These are phyloP conservation scores for Euleptes europaea DNA, from an alignment of 2,113 vertebrate species.

Conservation along the genomic window DNA sequence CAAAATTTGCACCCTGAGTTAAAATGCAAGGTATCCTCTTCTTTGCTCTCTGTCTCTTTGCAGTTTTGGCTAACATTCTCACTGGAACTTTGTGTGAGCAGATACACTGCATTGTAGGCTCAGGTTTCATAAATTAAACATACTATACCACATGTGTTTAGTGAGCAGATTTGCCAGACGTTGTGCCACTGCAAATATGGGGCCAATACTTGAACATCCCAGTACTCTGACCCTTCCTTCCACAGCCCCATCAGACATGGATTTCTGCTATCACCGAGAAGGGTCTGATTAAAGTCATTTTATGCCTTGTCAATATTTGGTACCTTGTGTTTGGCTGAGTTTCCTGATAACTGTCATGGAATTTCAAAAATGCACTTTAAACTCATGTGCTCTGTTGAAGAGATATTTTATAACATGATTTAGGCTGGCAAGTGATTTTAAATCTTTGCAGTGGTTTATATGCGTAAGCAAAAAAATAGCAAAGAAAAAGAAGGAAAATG, in stretches of 20 bases:
- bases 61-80: neutral
- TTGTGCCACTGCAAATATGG: neutral
- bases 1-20: neutral
- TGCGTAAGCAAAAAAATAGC: neutral
- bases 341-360: slow-evolving; percentile 53
- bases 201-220: accelerated
- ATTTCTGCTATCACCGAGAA: neutral
- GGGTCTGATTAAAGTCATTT: neutral
- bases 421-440: slow-evolving; percentile 28
- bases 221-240: accelerated
- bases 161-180: accelerated
- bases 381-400: slow-evolving; percentile 32
- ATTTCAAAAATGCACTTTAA: slow-evolving; percentile 50
- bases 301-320: slow-evolving; percentile 31
- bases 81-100: neutral
- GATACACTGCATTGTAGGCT: too few species aligned
- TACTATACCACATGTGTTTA: neutral
- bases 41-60: neutral
- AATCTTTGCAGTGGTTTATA: slow-evolving; percentile 24
- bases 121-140: neutral
- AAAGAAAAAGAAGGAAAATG: slow-evolving; percentile 23
- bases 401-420: neutral
- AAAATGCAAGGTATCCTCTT: neutral
- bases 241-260: accelerated
- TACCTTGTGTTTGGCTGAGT: slow-evolving; percentile 40